Conservation (phyloP, 2,113 vertebrate genomes). For the Egretta garzetta region DNA sequence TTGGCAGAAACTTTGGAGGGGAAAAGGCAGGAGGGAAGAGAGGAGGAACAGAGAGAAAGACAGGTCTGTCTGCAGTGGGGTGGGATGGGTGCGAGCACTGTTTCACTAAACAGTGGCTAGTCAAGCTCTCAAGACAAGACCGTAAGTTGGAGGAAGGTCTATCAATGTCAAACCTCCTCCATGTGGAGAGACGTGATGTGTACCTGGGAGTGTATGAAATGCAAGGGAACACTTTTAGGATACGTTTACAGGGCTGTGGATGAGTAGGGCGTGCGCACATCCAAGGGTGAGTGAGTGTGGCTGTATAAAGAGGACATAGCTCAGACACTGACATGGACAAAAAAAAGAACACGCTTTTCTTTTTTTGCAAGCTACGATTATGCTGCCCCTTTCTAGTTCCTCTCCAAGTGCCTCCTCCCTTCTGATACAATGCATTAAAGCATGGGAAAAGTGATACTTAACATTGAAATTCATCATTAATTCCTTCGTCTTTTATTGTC, state of each 20-base stretch:
- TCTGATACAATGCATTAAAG: background rate
- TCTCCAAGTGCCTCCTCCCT: background rate
- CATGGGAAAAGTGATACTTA: slow-evolving; percentile 64
- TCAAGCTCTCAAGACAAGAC: background rate
- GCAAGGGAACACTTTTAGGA: background rate
- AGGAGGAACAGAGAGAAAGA: background rate
- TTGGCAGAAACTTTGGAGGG: background rate
- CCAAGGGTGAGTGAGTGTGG: background rate
- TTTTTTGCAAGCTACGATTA: background rate
- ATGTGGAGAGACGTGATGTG: accelerated
- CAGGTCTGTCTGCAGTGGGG: background rate
- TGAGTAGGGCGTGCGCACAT: background rate
- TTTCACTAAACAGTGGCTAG: background rate
- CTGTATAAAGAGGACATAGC: background rate
- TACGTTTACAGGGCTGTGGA: background rate
- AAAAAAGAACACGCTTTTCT: background rate
- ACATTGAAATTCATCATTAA: slow-evolving; percentile 69
- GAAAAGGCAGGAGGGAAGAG: background rate
- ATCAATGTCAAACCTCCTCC: background rate
- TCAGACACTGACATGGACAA: background rate
- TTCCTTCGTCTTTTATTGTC: slow-evolving; percentile 66
- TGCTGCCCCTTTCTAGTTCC: background rate
- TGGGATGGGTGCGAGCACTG: accelerated
- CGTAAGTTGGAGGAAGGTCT: background rate
- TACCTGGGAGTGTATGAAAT: background rate